Base-by-base conservation (phyloP, 2,113 vertebrate genomes). In the Ictalurus punctatus region DNA sequence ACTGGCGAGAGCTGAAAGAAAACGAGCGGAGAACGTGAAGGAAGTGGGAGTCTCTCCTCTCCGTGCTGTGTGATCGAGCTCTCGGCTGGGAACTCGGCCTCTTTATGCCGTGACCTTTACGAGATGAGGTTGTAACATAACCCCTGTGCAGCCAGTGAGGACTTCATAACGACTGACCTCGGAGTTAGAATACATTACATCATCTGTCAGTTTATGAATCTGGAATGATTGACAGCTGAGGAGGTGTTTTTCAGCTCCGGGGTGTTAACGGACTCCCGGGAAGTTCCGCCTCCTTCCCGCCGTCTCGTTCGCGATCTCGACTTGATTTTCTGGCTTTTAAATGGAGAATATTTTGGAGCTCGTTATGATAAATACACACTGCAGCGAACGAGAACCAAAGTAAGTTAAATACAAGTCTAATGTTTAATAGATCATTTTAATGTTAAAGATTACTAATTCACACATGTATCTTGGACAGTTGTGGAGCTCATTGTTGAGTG, bases 81-180 rank as follows among this genome's bases (percentile, higher is more conserved):
- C 34, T 40, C 69, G 6, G 30, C 34, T 23, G 16, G 71, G 67
- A 71, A 71, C n/a, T 8, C 16, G 16, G 10, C 3, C 73, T 44
- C 73, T 76, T 79, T 79, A 79, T 79, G 44, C 76, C 7, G 44
- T 52, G 76, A 79, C 76, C 76, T 79, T 79, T 79, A 14, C 1
- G 4, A 52, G 44, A 79, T 48, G 76, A 79, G 76, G 23, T 48
- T 52, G 76, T 52, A 79, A 48, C 1, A 13, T 79, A 27, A 79
- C 23, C 12, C 52, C 25, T 27, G 76, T 79, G 44, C 4, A 16
- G 74, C 21, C 23, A 10, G 44, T 0, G 13, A 16, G 12, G 76
- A 79, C n/a, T 52, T 54, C 25, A 79, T 79, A 79, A 79, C 25
- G 12, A 14, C 25, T 54, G 76, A 79, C 76, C 76, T 54, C 76